A percentile compares a stretch with the other conserved stretches of the same genome.
Evolutionary conservation across 2,888 invertebrate genomes (phyloP).

Genomic region (Euzetes globulus): DNA sequence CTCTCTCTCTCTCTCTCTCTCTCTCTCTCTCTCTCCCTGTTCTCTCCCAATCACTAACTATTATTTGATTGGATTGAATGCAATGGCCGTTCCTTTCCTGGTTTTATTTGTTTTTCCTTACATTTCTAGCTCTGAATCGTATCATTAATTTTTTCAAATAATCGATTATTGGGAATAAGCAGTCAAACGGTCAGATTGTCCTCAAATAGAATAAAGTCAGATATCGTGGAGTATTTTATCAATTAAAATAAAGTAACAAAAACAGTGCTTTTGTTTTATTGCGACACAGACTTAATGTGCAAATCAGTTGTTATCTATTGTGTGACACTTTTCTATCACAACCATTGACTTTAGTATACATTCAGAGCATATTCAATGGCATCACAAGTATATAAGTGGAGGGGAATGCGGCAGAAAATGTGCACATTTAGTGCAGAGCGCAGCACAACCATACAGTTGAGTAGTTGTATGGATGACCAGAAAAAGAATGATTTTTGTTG

Average conservation of each 20-base stretch:
- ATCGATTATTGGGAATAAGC: no score
- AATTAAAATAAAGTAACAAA: no score
- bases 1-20: no score
- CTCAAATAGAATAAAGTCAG: no score
- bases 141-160: neutral
- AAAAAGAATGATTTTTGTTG: neutral
- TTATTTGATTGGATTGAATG: conserved; percentile 11
- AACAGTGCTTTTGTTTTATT: no score
- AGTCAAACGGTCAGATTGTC: no score
- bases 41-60: neutral
- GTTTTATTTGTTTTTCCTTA: neutral
- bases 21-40: no score
- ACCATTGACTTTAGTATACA: neutral
- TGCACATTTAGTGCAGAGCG: neutral
- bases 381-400: neutral
- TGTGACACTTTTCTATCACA: no score
- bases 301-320: no score
- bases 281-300: no score
- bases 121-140: neutral
- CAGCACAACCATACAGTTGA: neutral
- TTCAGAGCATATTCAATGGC: neutral
- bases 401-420: neutral
- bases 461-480: neutral
- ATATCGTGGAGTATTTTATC: no score
- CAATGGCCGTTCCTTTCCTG: neutral